Percentiles rank a stretch among this genome's conserved stretches.
Conservation (phyloP, 2,888 invertebrate genomes). For the Lagria hirta region DNA sequence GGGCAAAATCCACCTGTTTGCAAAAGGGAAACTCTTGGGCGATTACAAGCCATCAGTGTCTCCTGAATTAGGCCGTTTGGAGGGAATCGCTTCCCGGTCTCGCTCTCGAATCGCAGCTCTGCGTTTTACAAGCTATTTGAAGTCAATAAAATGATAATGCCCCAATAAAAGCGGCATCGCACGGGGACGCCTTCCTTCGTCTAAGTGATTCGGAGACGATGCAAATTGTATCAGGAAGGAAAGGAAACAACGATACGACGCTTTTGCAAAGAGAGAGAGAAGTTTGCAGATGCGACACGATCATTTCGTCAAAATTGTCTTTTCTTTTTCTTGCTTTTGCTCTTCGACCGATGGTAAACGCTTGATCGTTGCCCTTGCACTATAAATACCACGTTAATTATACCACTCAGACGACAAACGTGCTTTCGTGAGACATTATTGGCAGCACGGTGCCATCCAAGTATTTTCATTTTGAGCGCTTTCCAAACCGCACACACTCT, state of each 20-base stretch:
- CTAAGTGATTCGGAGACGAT: slow-evolving; percentile 54
- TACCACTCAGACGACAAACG: slow-evolving; percentile 51
- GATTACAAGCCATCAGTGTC: slow-evolving; percentile 57
- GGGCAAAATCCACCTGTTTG: slow-evolving; percentile 56
- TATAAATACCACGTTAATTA: slow-evolving; percentile 56
- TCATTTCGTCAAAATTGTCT: slow-evolving; percentile 16
- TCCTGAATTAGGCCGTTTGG: slow-evolving; percentile 56
- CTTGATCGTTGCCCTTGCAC: slow-evolving; percentile 53
- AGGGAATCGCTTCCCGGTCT: slow-evolving; percentile 52
- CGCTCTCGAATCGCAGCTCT: slow-evolving; percentile 52
- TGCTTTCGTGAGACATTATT: slow-evolving; percentile 51
- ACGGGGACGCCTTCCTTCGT: slow-evolving; percentile 42
- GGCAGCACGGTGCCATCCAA: slow-evolving; percentile 49
- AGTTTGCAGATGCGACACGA: slow-evolving; percentile 22
- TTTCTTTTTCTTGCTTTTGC: slow-evolving; percentile 2
- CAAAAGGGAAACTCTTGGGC: slow-evolving; percentile 50
- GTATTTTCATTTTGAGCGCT: slow-evolving; percentile 53
- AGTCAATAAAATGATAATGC: slow-evolving; percentile 59
- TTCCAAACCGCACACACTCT: slow-evolving; percentile 50
- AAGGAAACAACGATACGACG: slow-evolving; percentile 37
- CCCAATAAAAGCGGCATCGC: slow-evolving; percentile 54
- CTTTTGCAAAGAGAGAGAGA: slow-evolving; percentile 16
- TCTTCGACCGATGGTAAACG: slow-evolving; percentile 21
- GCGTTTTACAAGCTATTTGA: slow-evolving; percentile 60
- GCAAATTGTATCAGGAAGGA: slow-evolving; percentile 54